A percentile compares a stretch with the other conserved stretches of the same genome.
Conservation (phyloP, 2,888 invertebrate species). For the Achlya flavicornis region DNA sequence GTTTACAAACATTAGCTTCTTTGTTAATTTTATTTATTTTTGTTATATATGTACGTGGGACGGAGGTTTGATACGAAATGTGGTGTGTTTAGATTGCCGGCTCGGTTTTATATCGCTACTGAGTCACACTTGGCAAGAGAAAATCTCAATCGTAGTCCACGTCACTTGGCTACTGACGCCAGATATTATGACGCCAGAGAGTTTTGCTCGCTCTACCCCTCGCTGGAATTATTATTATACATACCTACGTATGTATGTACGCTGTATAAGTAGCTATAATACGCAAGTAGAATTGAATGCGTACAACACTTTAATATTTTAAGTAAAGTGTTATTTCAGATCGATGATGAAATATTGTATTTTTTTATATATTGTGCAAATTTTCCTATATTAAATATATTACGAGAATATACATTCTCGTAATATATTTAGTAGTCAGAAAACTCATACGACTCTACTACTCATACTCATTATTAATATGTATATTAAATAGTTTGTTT, state of each 20-base stretch:
- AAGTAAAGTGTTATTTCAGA: not conserved
- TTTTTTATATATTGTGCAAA: not conserved
- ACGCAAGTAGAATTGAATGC: slow-evolving; percentile 1
- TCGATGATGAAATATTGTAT: not conserved
- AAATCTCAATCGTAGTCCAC: slow-evolving; percentile 55
- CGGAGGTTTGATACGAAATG: slow-evolving; percentile 59
- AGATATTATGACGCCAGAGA: slow-evolving; percentile 58
- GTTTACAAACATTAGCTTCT: slow-evolving; percentile 70
- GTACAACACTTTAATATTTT: not conserved
- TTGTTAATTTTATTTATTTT: slow-evolving; percentile 17
- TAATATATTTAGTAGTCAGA: too few species aligned
- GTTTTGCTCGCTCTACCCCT: slow-evolving; percentile 23
- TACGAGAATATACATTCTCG: too few species aligned
- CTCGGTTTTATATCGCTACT: slow-evolving; percentile 70
- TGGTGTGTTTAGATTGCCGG: slow-evolving; percentile 47
- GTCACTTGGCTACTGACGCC: slow-evolving; percentile 69
- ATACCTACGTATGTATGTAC: not conserved
- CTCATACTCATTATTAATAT: not conserved
- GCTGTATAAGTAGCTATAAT: not conserved
- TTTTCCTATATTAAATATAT: too few species aligned
- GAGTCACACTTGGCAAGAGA: slow-evolving; percentile 74
- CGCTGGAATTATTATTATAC: not conserved
- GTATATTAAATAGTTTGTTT: too few species aligned
- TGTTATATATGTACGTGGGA: slow-evolving; percentile 32
- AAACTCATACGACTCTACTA: too few species aligned